Evolutionary conservation across 1,140 invertebrate species (phyloP).

Genomic region (Calliphora vicina): DNA sequence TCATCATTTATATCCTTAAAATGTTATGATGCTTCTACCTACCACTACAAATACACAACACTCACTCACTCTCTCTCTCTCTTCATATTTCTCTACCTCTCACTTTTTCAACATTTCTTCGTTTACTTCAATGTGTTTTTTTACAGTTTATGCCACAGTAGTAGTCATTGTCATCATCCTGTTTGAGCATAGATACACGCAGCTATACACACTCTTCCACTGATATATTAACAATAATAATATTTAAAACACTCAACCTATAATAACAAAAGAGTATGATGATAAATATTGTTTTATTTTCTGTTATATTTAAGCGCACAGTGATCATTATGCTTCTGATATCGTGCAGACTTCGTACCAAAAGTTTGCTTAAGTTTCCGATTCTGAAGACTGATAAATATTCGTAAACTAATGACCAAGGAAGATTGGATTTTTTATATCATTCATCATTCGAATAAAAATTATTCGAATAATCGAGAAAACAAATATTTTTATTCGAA

Average conservation of each 20-base stretch:
- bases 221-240: not conserved
- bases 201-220: not conserved
- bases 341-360: no score
- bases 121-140: constrained; percentile 1
- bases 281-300: not conserved
- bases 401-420: no score
- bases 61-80: not conserved
- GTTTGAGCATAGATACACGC: not conserved
- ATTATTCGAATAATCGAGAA: no score
- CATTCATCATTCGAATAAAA: no score
- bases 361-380: no score
- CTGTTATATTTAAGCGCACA: no score
- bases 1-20: constrained; percentile 11
- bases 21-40: constrained; percentile 2
- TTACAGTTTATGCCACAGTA: not conserved
- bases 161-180: not conserved
- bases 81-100: not conserved
- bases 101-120: not conserved
- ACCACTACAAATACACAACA: not conserved
- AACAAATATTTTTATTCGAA: no score
- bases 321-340: no score
- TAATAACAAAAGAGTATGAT: not conserved
- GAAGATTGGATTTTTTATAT: no score
- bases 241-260: constrained; percentile 14
- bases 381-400: no score